A percentile compares a stretch with the other conserved stretches of the same genome.
These are phyloP conservation scores for Oryzias melastigma DNA, from an alignment of 2,113 vertebrate species.

Conservation along the genomic window DNA sequence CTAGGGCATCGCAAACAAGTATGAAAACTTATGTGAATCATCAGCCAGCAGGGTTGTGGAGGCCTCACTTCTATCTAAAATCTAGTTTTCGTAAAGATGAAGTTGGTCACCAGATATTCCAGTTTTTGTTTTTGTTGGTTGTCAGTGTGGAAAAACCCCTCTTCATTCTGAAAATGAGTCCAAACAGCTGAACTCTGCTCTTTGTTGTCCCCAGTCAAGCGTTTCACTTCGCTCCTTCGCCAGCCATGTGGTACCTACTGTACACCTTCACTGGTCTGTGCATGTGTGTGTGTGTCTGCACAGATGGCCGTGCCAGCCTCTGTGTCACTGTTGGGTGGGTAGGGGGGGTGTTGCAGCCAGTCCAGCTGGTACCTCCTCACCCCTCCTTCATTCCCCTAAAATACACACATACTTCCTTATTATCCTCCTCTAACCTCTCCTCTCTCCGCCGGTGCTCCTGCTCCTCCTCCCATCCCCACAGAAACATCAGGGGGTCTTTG, in stretches of 20 bases:
- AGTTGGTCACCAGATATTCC: too few relatives aligned
- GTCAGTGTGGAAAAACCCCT: background rate
- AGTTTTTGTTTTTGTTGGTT: too few relatives aligned
- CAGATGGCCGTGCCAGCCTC: slow-evolving; percentile 71
- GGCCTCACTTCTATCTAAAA: too few relatives aligned
- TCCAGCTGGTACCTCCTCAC: slow-evolving; percentile 61
- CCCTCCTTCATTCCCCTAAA: background rate
- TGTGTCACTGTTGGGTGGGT: slow-evolving; percentile 68
- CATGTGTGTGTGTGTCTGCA: slow-evolving; percentile 41
- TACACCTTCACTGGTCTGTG: slow-evolving; percentile 38
- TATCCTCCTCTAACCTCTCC: slow-evolving; percentile 25
- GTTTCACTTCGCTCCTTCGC: slow-evolving; percentile 22
- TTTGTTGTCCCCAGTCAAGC: slow-evolving; percentile 17
- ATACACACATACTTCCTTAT: slow-evolving; percentile 15
- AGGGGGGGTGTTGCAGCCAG: slow-evolving; percentile 51
- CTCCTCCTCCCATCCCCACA: slow-evolving; percentile 54
- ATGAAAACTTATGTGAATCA: too few relatives aligned
- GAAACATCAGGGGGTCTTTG: slow-evolving; percentile 68
- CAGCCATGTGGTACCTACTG: slow-evolving; percentile 37
- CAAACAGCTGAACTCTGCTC: slow-evolving; percentile 21
- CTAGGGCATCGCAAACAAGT: too few relatives aligned
- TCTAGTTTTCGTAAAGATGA: too few relatives aligned
- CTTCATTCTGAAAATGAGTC: background rate
- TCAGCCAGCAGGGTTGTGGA: too few relatives aligned
- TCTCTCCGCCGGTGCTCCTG: slow-evolving; percentile 27